Evolutionary conservation across 2,113 vertebrate species (phyloP), one percentile per base, ranked within the genome.

Genomic region (Cyanoramphus novaezelandiae): DNA sequence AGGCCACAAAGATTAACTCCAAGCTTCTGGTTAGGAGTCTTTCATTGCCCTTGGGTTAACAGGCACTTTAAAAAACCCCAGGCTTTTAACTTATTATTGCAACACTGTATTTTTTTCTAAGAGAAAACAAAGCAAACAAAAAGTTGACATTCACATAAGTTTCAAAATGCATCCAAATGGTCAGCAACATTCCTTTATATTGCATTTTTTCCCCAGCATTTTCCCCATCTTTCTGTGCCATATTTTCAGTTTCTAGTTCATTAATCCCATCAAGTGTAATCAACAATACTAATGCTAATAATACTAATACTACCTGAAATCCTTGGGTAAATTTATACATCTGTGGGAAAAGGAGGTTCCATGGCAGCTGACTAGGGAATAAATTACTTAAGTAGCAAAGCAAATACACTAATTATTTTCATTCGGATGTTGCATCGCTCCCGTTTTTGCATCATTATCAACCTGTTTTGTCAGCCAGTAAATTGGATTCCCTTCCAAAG

Each of bases 351-450:
- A 70, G 44, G 15, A 14, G 3, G 10, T 62, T 87, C 53, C 0
- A 0, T 27, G 49, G 15, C 20, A 44, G 74, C 47, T 70, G 29
- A 90, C 86, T 74, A 84, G 60, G 37, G 69, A 82, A 86, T 64
- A 72, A 83, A 87, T 60, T 2, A 50, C 52, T 63, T 65, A 24
- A 93, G 65, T 4, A 78, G 69, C 64, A 60, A 57, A 35, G 55
- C 20, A 62, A 91, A 81, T 64, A 69, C 13, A 24, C 18, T 39
- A 84, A 90, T 90, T 87, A n/a, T 74, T 91, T 87, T 63, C 27
- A 53, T 86, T 82, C n/a, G 25, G 21, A n/a, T 90, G 82, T 44
- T 82, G 13, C 47, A 57, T 49, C 31, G 10, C 23, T 63, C 50
- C 14, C 18, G 43, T 49, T 89, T 75, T 57, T 8, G 11, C 75